Base-by-base conservation (phyloP, 2,888 invertebrate species). In the Cancer borealis region DNA sequence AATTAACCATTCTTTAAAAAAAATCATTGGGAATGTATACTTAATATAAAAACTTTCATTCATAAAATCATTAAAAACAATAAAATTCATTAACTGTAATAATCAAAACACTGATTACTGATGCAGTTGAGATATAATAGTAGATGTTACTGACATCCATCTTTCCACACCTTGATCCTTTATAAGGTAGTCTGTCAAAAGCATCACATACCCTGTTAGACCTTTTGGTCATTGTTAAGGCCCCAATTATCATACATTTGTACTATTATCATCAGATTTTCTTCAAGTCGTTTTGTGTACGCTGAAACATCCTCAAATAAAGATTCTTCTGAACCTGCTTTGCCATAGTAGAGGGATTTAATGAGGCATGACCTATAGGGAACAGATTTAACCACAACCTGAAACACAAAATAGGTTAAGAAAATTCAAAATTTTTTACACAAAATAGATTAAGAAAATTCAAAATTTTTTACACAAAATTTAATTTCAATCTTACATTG, bases 221-320 rank as follows among this genome's bases (percentile, higher is more conserved):
- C 93, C 66, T 92, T 94, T 21, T 30, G 88, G 45, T 94, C 93
- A 92, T 66, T 89, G 66, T 94, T 46, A 88, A 94, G 93, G 93
- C 92, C 93, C 93, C 93, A 94, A 14, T 88, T 89, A 66, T 88
- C 92, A 92, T 92, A 94, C 93, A 94, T 94, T 88, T 88, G 93
- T 66, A 94, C 93, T 60, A 94, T 94, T 26, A 94, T 49, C 2
- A 12, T 92, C 26, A 94, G 66, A 73, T 73, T 92, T 26, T 87
- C 30, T 66, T 94, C 93, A 6, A 94, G 73, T 46, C 60, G 87
- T 73, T 88, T 87, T 26, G 46, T 88, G 73, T 94, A 94, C 39
- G 30, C 26, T 66, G 46, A 26, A 26, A 30, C 10, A 47, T 92
- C 93, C 26, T 60, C 60, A 88, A 66, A 92, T 3, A 94, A 60